Evolutionary conservation across 2,797 vertebrate species (phyloP), one percentile per base, ranked within the genome.

Genomic region (Acanthurus tractus): DNA sequence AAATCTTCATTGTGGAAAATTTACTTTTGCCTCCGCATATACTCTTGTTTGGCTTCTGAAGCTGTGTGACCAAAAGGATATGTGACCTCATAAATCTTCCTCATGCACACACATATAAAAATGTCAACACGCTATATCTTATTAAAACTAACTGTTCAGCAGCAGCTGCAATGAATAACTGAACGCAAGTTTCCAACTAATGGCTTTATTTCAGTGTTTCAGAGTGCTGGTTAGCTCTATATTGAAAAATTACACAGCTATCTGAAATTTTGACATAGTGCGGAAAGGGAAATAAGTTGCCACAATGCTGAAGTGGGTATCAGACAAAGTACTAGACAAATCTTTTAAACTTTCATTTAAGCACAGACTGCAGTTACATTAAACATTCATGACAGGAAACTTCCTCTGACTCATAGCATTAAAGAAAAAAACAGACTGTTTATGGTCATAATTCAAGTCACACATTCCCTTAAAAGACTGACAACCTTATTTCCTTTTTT

Each of bases 401-500:
- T 53, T 68, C 23, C 72, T 78, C 71, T 76, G 56, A 79, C 63
- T 74, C 36, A 22, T 45, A 15, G 53, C 48, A 25, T 79, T 48
- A 75, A 18, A 62, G 46, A 55, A 70, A 69, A 76, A 64, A 61
- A 11, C 11, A 63, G 2, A 52, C 44, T 18, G 4, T 53, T 69
- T 22, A 57, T 6, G 7, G 63, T 76, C 48, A 54, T 59, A 56
- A 87, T 74, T 80, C 22, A 82, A 62, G 48, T 67, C 50, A 52
- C 17, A 55, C 58, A 55, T 77, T 82, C 76, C 74, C 46, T 74
- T 56, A 78, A 78, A 78, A 82, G 44, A 78, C 23, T 14, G 8
- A 77, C n/a, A 65, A 54, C 29, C 82, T 85, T 78, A 83, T 82
- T 86, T 83, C 20, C 55, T 29, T 74, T 82, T 68, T 86, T 53